Conservation (phyloP, 2,888 invertebrate genomes). For the Pristionchus arcanus region DNA sequence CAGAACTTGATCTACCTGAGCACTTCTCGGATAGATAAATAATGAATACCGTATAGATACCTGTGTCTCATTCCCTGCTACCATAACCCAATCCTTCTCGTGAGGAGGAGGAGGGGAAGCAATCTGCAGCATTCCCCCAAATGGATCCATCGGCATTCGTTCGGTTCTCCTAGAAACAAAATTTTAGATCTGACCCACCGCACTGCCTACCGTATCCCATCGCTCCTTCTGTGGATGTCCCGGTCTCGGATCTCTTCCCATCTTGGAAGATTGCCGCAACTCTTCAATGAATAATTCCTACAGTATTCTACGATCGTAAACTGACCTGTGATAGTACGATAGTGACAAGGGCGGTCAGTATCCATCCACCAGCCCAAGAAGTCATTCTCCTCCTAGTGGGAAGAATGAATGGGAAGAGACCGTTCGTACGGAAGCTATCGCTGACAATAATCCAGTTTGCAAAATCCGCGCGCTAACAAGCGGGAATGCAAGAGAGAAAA, state of each 20-base stretch:
- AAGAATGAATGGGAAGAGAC: constrained; percentile 3
- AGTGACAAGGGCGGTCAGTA: not conserved
- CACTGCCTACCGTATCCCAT: constrained; percentile 29
- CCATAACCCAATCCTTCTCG: constrained; percentile 77
- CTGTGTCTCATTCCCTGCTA: constrained; percentile 65
- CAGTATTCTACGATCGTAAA: not conserved
- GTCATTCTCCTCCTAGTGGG: not conserved
- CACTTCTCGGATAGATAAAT: not conserved
- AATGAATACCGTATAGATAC: not conserved
- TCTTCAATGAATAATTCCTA: not conserved
- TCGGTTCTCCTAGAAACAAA: not conserved
- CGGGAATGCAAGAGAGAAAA: not conserved
- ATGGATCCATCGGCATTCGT: constrained; percentile 29
- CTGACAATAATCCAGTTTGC: constrained; percentile 46
- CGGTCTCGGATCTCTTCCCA: constrained; percentile 34
- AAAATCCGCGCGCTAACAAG: constrained; percentile 45
- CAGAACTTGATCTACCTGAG: constrained; percentile 74
- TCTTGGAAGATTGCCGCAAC: constrained; percentile 18
- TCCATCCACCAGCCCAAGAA: not conserved
- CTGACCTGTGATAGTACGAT: constrained; percentile 36
- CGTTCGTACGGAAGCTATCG: constrained; percentile 40
- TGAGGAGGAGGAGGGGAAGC: constrained; percentile 71
- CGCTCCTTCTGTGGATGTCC: constrained; percentile 24
- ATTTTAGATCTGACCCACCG: not conserved
- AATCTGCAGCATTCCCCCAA: constrained; percentile 40